These are phyloP conservation scores for Formicarius rufipectus DNA, from an alignment of 2,113 vertebrate species.

Conservation along the genomic window DNA sequence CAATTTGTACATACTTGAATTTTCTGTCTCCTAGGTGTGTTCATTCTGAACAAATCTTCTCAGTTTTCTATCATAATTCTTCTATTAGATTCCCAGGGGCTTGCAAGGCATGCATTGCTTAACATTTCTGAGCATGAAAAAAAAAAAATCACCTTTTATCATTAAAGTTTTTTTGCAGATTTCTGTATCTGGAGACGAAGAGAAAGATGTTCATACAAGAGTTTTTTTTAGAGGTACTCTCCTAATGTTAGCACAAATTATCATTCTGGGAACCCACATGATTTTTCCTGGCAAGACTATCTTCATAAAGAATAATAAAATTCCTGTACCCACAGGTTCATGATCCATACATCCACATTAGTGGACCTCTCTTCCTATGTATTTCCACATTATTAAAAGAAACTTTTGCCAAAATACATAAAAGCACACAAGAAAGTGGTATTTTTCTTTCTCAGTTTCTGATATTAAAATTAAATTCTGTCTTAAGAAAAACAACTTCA, in stretches of 20 bases:
- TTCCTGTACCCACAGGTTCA: neutral
- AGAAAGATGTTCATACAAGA: neutral
- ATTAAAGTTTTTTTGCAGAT: neutral
- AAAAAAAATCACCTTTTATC: neutral
- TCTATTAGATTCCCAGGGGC: neutral
- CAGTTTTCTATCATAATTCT: neutral
- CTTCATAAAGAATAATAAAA: neutral
- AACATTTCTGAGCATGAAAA: neutral
- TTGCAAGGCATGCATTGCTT: neutral
- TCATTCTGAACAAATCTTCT: neutral
- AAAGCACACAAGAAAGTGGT: neutral
- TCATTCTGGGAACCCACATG: neutral
- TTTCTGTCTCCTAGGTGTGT: neutral
- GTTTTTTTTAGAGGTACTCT: neutral
- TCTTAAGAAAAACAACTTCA: neutral
- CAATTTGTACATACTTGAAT: neutral
- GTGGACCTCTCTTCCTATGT: neutral
- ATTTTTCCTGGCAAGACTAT: neutral
- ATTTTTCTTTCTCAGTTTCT: neutral
- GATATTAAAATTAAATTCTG: neutral
- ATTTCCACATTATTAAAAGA: neutral
- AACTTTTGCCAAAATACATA: neutral
- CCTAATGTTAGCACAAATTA: neutral
- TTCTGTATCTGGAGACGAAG: neutral
- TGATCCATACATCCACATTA: neutral